phyloP scores from a whole-genome alignment of 2,797 vertebrate species.

The Enteromius mattozi region DNA sequence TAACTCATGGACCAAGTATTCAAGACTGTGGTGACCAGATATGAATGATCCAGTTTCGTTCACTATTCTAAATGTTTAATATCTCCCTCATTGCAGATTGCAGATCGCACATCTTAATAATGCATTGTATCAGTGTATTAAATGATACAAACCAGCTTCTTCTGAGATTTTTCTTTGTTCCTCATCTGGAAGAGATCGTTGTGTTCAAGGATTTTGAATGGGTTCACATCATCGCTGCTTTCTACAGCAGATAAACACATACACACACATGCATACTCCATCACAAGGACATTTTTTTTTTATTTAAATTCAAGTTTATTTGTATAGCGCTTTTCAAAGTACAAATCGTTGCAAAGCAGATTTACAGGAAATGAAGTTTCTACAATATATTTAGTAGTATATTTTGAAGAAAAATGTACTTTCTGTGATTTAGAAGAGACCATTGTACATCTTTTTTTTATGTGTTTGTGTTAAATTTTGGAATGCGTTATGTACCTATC shows the following conservation, averaged over 20 bases:
- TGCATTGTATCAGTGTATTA: neutral
- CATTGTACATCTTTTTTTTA: neutral
- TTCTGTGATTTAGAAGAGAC: neutral
- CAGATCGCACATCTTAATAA: neutral
- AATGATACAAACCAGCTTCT: slow-evolving; percentile 70
- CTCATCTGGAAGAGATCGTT: slow-evolving; percentile 75
- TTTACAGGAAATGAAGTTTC: no score
- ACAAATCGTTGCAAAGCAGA: no score
- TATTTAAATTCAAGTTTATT: no score
- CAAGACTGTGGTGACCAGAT: neutral
- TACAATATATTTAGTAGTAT: no score
- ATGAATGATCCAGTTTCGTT: neutral
- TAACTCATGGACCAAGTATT: no score
- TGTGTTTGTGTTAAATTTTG: neutral
- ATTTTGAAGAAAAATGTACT: neutral
- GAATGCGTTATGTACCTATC: no score
- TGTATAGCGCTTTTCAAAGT: no score
- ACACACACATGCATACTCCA: slow-evolving; percentile 26
- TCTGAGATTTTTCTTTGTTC: slow-evolving; percentile 72
- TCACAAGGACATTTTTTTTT: slow-evolving; percentile 54
- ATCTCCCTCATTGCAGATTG: neutral
- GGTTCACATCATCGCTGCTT: slow-evolving; percentile 68
- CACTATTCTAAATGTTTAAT: neutral
- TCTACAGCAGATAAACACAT: slow-evolving; percentile 4
- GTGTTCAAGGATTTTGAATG: slow-evolving; percentile 81